These are phyloP conservation scores for Isaurus tuberculatus DNA, from an alignment of 92 coral and sea anemone species.

Conservation along the genomic window DNA sequence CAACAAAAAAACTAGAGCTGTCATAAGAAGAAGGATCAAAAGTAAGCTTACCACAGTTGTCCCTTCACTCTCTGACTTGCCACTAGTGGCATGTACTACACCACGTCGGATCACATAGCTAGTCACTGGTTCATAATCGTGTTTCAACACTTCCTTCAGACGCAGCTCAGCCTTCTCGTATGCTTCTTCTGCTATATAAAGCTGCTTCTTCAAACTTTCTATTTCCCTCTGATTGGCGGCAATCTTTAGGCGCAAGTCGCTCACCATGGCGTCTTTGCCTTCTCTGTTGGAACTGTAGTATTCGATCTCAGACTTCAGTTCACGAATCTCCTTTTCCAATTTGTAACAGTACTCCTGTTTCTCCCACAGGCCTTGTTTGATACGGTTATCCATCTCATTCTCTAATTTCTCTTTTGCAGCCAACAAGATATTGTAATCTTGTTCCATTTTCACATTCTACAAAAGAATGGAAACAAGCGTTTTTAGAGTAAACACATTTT, in stretches of 20 bases:
- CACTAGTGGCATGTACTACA: conserved; percentile 7
- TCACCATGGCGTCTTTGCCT: conserved; percentile 53
- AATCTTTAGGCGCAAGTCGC: conserved; percentile 55
- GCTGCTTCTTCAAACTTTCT: conserved; percentile 55
- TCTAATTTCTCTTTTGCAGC: conserved; percentile 52
- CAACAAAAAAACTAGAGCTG: too few species aligned
- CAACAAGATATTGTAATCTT: conserved; percentile 46
- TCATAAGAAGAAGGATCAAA: too few species aligned
- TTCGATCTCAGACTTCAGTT: conserved; percentile 60
- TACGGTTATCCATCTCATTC: conserved; percentile 55
- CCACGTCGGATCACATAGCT: conserved; percentile 51
- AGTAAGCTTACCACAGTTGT: neutral
- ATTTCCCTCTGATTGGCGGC: conserved; percentile 38
- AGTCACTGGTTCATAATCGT: conserved; percentile 57
- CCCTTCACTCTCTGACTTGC: neutral
- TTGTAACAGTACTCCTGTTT: conserved; percentile 68
- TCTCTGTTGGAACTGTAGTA: conserved; percentile 52
- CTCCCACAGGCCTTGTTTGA: conserved; percentile 56
- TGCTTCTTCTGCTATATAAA: conserved; percentile 62
- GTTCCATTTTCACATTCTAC: conserved; percentile 55
- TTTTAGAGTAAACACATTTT: too few species aligned
- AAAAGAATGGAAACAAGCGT: neutral
- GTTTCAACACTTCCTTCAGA: conserved; percentile 58
- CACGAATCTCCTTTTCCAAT: conserved; percentile 64
- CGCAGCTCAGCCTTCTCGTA: conserved; percentile 64